Percentiles rank a stretch among this genome's conserved stretches.
Evolutionary conservation across 2,113 vertebrate species (phyloP).

Genomic region (Edolisoma coerulescens): DNA sequence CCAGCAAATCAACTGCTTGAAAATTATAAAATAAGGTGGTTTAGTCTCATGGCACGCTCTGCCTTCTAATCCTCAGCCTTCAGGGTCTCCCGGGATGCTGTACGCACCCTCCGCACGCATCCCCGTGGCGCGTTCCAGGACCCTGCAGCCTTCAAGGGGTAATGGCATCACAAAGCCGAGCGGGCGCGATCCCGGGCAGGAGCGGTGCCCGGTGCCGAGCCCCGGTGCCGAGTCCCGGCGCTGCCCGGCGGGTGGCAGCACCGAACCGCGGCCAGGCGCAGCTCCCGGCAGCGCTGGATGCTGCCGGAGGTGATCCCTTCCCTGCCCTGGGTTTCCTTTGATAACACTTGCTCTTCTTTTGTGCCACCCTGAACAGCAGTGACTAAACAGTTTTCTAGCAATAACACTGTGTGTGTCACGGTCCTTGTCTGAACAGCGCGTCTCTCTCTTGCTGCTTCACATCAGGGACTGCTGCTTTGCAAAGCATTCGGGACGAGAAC

Average conservation of each 20-base stretch:
- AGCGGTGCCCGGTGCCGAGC: not conserved
- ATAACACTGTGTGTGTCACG: rapidly evolving
- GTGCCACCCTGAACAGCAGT: not conserved
- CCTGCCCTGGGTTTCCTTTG: rapidly evolving
- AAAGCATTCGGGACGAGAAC: rapidly evolving
- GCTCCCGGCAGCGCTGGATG: not conserved
- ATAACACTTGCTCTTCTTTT: rapidly evolving
- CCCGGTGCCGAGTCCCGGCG: not conserved
- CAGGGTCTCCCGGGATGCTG: not conserved
- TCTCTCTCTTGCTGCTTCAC: not conserved
- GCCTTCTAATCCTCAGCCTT: not conserved
- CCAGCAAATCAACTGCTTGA: not conserved
- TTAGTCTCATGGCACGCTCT: not conserved
- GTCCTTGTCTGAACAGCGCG: rapidly evolving
- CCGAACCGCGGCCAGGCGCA: not conserved
- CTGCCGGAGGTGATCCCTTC: rapidly evolving
- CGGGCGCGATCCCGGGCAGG: rapidly evolving
- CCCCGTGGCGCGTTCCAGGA: not conserved
- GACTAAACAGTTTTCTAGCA: not conserved
- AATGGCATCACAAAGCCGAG: rapidly evolving
- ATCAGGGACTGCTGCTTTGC: not conserved
- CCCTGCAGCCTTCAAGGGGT: no score
- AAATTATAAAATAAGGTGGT: not conserved
- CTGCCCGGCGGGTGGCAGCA: not conserved
- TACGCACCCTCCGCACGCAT: rapidly evolving